Base-by-base conservation (phyloP, 2,888 invertebrate genomes). In the Synergus itoensis region DNA sequence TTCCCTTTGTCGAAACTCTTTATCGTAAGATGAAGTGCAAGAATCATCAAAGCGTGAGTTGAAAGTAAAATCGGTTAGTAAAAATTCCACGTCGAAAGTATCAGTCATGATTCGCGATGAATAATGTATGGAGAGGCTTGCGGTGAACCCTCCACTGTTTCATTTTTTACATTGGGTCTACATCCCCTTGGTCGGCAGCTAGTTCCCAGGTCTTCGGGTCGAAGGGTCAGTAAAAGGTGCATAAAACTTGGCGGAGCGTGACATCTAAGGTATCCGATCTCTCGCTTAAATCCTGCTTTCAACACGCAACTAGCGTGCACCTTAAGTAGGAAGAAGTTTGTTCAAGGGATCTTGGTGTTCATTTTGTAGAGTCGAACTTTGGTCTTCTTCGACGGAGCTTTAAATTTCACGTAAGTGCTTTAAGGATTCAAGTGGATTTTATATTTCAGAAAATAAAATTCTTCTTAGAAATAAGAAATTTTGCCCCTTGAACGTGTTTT, bases 61-160 rank as follows among this genome's bases (percentile, higher is more conserved):
- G 86, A 85, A 87, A 87, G 85, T 85, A 73, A 82, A 86, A 85
- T 81, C 80, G 80, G 77, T 78, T 43, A 63, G 69, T 84, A 88
- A 89, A 88, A 88, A 87, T 89, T 85, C 86, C 90, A 91, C 91
- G 91, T 90, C 86, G 85, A 40, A 80, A 82, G 87, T 88, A 91
- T 91, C 90, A 89, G 88, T 91, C 90, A 90, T 88, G 88, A 90
- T 88, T 86, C 86, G 57, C 77, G 84, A 86, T 90, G 91, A 91
- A 91, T 91, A 91, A 91, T 91, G 88, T 88, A 91, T 89, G 76
- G 77, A 77, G 84, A 84, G 81, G 81, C 77, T 79, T 78, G 84
- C 79, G 82, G 81, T 60, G 83, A 79, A 86, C 84, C 82, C 80
- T 79, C 80, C 78, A 77, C 79, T 45, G 65, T 69, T 80, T 80